Conservation (phyloP, 2,888 invertebrate genomes). For the Folsomia manolachei region DNA sequence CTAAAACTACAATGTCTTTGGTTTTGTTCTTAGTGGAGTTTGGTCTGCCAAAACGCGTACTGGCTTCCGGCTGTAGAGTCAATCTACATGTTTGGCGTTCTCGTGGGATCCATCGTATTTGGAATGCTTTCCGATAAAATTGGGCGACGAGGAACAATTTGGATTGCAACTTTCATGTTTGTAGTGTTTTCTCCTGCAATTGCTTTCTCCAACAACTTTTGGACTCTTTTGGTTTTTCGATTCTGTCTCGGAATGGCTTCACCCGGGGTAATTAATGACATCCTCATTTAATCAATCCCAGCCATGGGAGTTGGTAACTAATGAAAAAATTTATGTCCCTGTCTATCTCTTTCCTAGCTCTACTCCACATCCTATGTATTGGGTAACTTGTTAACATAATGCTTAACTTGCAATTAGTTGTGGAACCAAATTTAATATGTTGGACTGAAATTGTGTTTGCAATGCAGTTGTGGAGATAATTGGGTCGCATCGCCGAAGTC, state of each 20-base stretch:
- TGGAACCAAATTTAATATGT: too few relatives aligned
- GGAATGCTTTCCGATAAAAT: conserved; percentile 30
- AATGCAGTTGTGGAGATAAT: not conserved
- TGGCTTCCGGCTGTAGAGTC: conserved; percentile 32
- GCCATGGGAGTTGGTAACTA: too few relatives aligned
- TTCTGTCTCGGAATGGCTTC: conserved; percentile 27
- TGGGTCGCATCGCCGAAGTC: not conserved
- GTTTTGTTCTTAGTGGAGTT: conserved; percentile 21
- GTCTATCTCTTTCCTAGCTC: too few relatives aligned
- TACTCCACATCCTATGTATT: conserved; percentile 24
- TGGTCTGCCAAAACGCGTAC: conserved; percentile 27
- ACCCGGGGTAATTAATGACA: conserved; percentile 22
- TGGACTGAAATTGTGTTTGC: not conserved
- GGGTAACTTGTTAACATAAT: too few relatives aligned
- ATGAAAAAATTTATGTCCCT: too few relatives aligned
- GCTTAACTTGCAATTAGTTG: too few relatives aligned
- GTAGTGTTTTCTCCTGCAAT: conserved; percentile 26
- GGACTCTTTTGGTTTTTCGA: conserved; percentile 22
- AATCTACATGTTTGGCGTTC: conserved; percentile 31
- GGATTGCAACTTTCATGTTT: conserved; percentile 32
- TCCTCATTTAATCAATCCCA: too few relatives aligned
- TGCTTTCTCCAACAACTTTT: conserved; percentile 27
- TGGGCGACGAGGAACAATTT: conserved; percentile 25
- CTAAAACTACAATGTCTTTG: conserved; percentile 17
- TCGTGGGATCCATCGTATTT: conserved; percentile 32